These are phyloP conservation scores for Liparis tanakae DNA, from an alignment of 2,797 vertebrate genomes.

Conservation along the genomic window DNA sequence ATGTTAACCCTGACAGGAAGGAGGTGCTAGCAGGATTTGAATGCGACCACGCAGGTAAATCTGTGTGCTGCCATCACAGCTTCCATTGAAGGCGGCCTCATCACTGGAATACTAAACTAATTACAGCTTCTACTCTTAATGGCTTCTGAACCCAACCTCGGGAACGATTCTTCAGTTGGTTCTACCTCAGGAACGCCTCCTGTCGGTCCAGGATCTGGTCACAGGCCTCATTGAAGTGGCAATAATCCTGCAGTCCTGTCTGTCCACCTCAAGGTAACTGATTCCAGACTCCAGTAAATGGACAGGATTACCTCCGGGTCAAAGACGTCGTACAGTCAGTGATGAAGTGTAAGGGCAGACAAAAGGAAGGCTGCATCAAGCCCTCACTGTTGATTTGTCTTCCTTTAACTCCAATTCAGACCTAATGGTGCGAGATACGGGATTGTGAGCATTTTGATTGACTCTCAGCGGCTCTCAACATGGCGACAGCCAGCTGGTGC, in stretches of 20 bases:
- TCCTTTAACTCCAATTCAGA: constrained; percentile 6
- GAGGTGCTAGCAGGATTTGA: constrained; percentile 71
- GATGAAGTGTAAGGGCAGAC: background rate
- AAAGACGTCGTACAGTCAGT: background rate
- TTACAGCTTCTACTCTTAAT: constrained; percentile 68
- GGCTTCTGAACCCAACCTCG: constrained; percentile 52
- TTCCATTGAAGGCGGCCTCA: constrained; percentile 57
- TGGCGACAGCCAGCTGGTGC: too few species aligned
- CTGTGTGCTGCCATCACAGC: constrained; percentile 62
- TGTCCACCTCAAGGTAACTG: constrained; percentile 4
- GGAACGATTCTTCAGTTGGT: constrained; percentile 59
- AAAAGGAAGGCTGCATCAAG: constrained; percentile 7
- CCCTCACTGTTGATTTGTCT: constrained; percentile 7
- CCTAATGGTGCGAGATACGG: background rate
- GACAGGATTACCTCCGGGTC: constrained; percentile 5
- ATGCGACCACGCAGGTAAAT: constrained; percentile 79
- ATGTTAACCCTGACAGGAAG: constrained; percentile 73
- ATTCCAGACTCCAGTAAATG: constrained; percentile 28
- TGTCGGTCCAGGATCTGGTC: constrained; percentile 40
- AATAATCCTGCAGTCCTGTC: constrained; percentile 5
- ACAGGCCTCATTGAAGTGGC: constrained; percentile 41
- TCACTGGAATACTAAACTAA: constrained; percentile 78
- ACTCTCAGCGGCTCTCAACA: too few species aligned
- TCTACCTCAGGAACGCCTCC: constrained; percentile 50
- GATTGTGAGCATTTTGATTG: background rate